phyloP scores from a whole-genome alignment of 37 sponge, comb jelly and placozoan genomes.

The Agelas oroides region DNA sequence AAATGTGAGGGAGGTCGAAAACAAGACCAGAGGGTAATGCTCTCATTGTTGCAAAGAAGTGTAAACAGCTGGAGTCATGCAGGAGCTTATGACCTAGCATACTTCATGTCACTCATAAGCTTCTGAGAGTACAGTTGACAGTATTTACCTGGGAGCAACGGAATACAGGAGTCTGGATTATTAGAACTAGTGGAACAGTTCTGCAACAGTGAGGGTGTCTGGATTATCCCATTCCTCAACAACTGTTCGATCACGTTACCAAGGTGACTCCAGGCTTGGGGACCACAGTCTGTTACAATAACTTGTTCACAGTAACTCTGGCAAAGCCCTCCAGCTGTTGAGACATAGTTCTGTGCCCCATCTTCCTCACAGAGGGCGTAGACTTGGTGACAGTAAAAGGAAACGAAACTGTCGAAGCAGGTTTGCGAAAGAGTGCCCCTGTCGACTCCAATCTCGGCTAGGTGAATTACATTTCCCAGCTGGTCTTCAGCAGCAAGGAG shows the following conservation, averaged over 20 bases:
- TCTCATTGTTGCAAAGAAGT: too few species aligned
- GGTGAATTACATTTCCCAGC: slow-evolving; percentile 1
- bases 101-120: too few species aligned
- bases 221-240: not conserved
- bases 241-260: slow-evolving; percentile 17
- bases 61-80: too few species aligned
- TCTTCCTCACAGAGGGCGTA: not conserved
- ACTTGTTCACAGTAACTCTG: slow-evolving; percentile 8
- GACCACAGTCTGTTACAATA: slow-evolving; percentile 14
- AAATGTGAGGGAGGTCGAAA: too few species aligned
- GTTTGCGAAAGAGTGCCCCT: not conserved
- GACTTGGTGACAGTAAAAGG: slow-evolving; percentile 47
- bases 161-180: not conserved
- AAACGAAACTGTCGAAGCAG: slow-evolving; percentile 11
- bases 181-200: not conserved
- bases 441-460: not conserved
- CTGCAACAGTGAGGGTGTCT: not conserved
- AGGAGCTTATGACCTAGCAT: too few species aligned
- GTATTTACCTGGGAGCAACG: not conserved
- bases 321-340: not conserved
- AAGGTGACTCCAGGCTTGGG: slow-evolving; percentile 3
- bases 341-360: not conserved
- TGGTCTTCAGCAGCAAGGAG: slow-evolving; percentile 1
- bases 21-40: too few species aligned
- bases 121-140: too few species aligned